A percentile compares a stretch with the other conserved stretches of the same genome.
Conservation (phyloP, 2,888 invertebrate genomes). For the Seladonia tumulorum region DNA sequence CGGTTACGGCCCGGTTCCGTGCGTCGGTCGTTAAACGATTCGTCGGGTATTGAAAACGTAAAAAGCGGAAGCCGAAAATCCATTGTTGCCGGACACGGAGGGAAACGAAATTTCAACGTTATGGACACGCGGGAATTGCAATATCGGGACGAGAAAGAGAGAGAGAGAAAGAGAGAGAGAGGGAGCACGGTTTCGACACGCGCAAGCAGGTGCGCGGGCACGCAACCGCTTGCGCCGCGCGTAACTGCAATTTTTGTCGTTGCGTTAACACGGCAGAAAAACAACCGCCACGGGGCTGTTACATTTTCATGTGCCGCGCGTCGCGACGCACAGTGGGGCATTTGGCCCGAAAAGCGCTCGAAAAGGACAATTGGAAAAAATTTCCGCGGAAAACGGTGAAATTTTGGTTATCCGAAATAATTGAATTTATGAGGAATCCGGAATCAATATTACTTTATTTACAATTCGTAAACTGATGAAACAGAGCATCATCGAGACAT, state of each 20-base stretch:
- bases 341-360: background rate
- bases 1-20: conserved; percentile 25
- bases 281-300: conserved; percentile 52
- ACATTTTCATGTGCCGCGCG: conserved; percentile 43
- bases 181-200: conserved; percentile 40
- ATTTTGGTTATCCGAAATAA: too few relatives aligned
- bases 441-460: too few relatives aligned
- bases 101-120: conserved; percentile 54
- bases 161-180: background rate
- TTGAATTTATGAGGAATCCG: too few relatives aligned
- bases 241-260: conserved; percentile 65
- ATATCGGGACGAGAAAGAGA: conserved; percentile 31
- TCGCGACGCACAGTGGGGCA: conserved; percentile 14
- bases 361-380: background rate
- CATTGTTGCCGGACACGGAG: conserved; percentile 39
- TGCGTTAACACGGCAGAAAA: conserved; percentile 66
- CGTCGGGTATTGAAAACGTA: conserved; percentile 38
- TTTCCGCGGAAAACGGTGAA: too few relatives aligned
- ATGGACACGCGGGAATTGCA: conserved; percentile 43
- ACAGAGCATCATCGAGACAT: too few relatives aligned
- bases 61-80: conserved; percentile 55
- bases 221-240: conserved; percentile 14
- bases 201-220: conserved; percentile 43
- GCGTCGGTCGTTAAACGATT: conserved; percentile 51
- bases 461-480: too few relatives aligned